Base-by-base conservation (phyloP, 1,140 invertebrate genomes). In the Heliconius hewitsoni region DNA sequence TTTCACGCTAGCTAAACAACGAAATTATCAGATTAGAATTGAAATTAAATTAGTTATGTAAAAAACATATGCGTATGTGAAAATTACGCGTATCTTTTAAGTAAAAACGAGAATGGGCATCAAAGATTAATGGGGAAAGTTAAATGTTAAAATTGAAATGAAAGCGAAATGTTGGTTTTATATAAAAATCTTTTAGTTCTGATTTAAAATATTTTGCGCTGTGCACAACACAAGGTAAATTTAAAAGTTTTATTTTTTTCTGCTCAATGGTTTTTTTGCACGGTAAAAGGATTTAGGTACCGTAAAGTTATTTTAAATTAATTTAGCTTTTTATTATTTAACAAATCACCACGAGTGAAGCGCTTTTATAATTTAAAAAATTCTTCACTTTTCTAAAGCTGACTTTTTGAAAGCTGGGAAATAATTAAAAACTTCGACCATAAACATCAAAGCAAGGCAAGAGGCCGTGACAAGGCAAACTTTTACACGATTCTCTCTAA, bases 1-100 rank as follows among this genome's bases (percentile, higher is more conserved):
- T 90, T 89, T 91, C 89, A 90, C 90, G 90, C 90, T 89, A 87
- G 80, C 84, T 79, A 50, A 46, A 66, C 74, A 71, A 52, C 71
- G 75, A 78, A 81, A 79, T 79, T 78, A 75, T 71, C 27, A 76
- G 75, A 76, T 77, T 73, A 71, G 23, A 77, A 77, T 23, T 77
- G 42, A 71, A 66, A 77, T 77, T 77, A 72, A 52, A 77, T 77
- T 71, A 77, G 71, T 39, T 72, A 72, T 72, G 71, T 72, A 39
- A 72, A 72, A 19, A 37, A 72, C 18, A 18, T n/a, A 72, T 30
- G 27, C 23, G 23, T 66, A 66, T 66, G 23, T 66, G 60, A 66
- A 66, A 66, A 66, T 66, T 66, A 66, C 23, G n/a, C 60, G 27
- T 23, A 66, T 27, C 13, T 66, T 18, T 3, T 66, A 30, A 66